These are phyloP conservation scores for Gobiocypris rarus DNA, from an alignment of 2,113 vertebrate species.

Conservation along the genomic window DNA sequence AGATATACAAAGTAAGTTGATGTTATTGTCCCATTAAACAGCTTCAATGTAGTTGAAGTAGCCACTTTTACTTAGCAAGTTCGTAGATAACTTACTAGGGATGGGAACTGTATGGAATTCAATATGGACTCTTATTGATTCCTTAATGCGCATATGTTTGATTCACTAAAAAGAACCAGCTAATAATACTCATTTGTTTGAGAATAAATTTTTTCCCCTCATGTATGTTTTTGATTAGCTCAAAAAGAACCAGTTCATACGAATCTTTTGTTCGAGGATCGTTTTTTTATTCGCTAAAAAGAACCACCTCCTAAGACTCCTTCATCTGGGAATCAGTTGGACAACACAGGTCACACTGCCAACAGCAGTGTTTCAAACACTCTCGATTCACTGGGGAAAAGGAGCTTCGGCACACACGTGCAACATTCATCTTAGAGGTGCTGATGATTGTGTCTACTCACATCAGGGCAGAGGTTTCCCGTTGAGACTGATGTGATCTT, in stretches of 20 bases:
- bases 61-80: not conserved
- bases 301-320: not conserved
- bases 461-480: slow-evolving; percentile 95
- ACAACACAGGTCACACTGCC: not conserved
- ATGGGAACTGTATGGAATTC: not conserved
- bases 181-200: not conserved
- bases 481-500: slow-evolving; percentile 99
- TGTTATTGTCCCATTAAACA: not conserved
- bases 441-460: slow-evolving; percentile 70
- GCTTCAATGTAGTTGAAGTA: not conserved
- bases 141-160: not conserved
- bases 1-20: not conserved
- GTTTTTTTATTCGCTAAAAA: not conserved
- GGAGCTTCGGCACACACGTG: not conserved
- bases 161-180: not conserved
- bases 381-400: not conserved
- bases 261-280: not conserved
- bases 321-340: not conserved
- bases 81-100: not conserved
- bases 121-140: too few relatives aligned
- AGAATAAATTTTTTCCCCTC: too few relatives aligned
- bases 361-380: not conserved
- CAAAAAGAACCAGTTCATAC: not conserved
- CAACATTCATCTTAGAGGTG: not conserved
- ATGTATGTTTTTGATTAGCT: too few relatives aligned